Base-by-base conservation (phyloP, 1,140 invertebrate genomes). In the Eumeta japonica region DNA sequence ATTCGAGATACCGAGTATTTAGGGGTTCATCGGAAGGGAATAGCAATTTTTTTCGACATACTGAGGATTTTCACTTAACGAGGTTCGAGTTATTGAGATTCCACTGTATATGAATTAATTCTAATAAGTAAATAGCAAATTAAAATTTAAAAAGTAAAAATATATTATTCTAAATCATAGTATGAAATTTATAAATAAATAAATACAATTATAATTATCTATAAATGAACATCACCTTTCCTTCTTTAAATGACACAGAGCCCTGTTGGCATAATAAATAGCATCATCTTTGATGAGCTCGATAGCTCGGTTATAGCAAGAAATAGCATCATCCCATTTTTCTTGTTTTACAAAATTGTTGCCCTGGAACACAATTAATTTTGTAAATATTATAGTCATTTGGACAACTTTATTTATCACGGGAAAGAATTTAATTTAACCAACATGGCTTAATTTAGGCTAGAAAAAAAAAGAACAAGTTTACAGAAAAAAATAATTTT, bases 251-350 rank as follows among this genome's bases (percentile, higher is more conserved):
- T 88, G 83, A 46, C 92, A 94, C 40, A 95, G 79, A 5, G 90
- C 92, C 54, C 94, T 77, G 73, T 97, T 97, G 5, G 90, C 89
- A 59, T 83, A 91, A 54, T 89, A 88, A 4, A 90, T 78, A 4
- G 91, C 81, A 73, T 95, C 92, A 41, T 83, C 78, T 5, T 86
- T 80, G 59, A 90, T 87, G 24, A 83, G 64, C 41, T 83, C 76
- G 29, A 94, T 87, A 9, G 91, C 92, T 53, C 83, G 70, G 15
- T 81, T 87, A 56, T 96, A 97, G 45, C 83, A 85, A 7, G 83
- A 64, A 45, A 94, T 85, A 0, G 92, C 93, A 47, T 86, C 80
- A 16, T 83, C 76, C 81, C 87, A 94, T 46, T 89, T 82, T 43
- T 85, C 80, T 24, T 81, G 62, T 55, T 91, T 87, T 4, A 94